A percentile compares a stretch with the other conserved stretches of the same genome.
Evolutionary conservation across 35 echinoderm and acorn worm genomes (phyloP).

Genomic region (Heliocidaris erythrogramma): DNA sequence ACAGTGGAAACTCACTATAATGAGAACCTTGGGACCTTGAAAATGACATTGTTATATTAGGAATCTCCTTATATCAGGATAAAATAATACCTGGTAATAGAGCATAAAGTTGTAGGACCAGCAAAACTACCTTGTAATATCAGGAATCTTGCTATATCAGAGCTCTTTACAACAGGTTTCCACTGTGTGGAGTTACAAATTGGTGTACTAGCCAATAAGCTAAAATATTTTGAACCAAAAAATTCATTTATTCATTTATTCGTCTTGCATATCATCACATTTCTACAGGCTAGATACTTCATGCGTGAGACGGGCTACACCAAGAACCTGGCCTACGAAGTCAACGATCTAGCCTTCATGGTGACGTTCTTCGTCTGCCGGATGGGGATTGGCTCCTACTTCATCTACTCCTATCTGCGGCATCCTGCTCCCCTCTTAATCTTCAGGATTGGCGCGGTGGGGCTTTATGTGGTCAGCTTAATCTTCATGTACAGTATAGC

Average conservation of each 20-base stretch:
- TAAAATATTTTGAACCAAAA: neutral
- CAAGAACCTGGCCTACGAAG: constrained; percentile 69
- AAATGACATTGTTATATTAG: too few species aligned
- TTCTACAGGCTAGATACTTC: constrained; percentile 75
- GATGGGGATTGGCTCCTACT: constrained; percentile 65
- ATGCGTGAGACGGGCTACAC: constrained; percentile 71
- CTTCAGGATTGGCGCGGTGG: constrained; percentile 73
- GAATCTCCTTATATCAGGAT: too few species aligned
- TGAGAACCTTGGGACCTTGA: too few species aligned
- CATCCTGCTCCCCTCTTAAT: constrained; percentile 66
- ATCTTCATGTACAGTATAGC: constrained; percentile 68
- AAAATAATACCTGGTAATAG: too few species aligned
- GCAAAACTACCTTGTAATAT: too few species aligned
- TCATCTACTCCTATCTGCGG: constrained; percentile 60
- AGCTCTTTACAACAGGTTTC: too few species aligned
- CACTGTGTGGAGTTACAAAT: too few species aligned
- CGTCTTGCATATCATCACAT: neutral
- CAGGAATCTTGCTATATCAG: too few species aligned
- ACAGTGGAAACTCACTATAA: too few species aligned
- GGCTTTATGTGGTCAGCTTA: constrained; percentile 76
- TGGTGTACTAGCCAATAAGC: neutral
- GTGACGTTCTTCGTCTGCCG: constrained; percentile 73
- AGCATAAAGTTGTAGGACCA: too few species aligned
- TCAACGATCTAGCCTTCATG: constrained; percentile 90
- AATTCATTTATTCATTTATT: too few species aligned